Evolutionary conservation across 1,140 invertebrate species (phyloP).

Genomic region (Trichonephila inaurata): DNA sequence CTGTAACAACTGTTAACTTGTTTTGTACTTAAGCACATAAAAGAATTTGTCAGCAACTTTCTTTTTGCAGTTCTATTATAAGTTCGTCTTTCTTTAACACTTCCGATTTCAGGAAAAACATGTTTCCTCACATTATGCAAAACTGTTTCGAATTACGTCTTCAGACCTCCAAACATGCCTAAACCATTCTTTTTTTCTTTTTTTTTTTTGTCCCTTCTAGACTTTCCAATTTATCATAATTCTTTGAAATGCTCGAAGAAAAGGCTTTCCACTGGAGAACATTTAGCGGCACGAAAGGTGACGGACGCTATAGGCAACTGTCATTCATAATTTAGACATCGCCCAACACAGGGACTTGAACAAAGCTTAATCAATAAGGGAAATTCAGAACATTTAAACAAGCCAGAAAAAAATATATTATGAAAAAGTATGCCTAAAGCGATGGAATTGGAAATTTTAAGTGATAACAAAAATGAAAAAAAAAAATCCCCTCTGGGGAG

Average conservation of each 20-base stretch:
- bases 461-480: conserved; percentile 42
- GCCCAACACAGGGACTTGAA: not conserved
- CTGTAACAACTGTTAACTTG: too few relatives aligned
- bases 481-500: not conserved
- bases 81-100: not conserved
- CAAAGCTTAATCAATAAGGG: conserved; percentile 26
- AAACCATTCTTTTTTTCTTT: not conserved
- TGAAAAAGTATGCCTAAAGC: conserved; percentile 13
- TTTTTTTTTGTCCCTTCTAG: not conserved
- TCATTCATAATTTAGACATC: conserved; percentile 39
- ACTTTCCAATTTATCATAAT: not conserved
- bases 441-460: conserved; percentile 64
- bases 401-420: not conserved
- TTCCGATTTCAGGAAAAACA: too few relatives aligned
- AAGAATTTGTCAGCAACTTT: not conserved
- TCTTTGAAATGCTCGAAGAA: not conserved
- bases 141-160: not conserved
- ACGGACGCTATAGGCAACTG: not conserved
- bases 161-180: not conserved
- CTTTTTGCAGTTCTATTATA: not conserved
- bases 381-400: conserved; percentile 8
- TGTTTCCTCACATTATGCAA: not conserved
- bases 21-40: not conserved
- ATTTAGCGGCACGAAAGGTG: not conserved
- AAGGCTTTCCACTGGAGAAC: not conserved